Evolutionary conservation across 2,113 vertebrate genomes (phyloP), one percentile per base, ranked within the genome.

Genomic region (Cyprinodon variegatus): DNA sequence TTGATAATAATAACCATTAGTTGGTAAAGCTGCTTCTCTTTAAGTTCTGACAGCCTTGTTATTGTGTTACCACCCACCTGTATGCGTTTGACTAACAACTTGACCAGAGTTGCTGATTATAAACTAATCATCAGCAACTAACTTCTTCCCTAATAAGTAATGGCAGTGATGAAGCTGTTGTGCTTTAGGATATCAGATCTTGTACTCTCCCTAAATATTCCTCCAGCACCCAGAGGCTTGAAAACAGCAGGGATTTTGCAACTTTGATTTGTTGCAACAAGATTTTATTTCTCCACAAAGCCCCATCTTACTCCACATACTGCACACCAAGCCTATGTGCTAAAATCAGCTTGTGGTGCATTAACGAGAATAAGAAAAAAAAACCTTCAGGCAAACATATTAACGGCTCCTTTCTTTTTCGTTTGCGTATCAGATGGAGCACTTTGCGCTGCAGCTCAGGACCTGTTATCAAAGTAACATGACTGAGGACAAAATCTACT

Each of bases 401-500:
- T 76, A 68, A 72, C 4, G 50, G 79, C 45, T 10, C 40, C 68
- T 76, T 81, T 53, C 39, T 29, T 59, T 41, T 76, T 67, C 11
- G 65, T 4, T 46, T 15, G 57, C 76, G 74, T 20, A 84, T 84
- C 81, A 20, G 43, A 69, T 60, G 20, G 11, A 17, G 76, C 61
- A 53, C 48, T 15, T 74, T 37, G 74, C 48, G 76, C 68, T 59
- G 53, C 76, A 61, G 70, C 64, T 77, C 68, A 7, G 40, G 29
- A 22, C 59, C 71, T 48, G 63, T 78, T 82, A 78, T 85, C 74
- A 68, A 69, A 89, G 74, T 62, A 53, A 76, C 68, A 73, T 69
- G 72, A 76, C 20, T 61, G 57, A 67, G 68, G 63, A 76, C 71
- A 81, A 64, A 77, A 70, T 29, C 61, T 3, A 46, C 39, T 61